Evolutionary conservation across 2,113 vertebrate species (phyloP).

Genomic region (Coryphaenoides rupestris): DNA sequence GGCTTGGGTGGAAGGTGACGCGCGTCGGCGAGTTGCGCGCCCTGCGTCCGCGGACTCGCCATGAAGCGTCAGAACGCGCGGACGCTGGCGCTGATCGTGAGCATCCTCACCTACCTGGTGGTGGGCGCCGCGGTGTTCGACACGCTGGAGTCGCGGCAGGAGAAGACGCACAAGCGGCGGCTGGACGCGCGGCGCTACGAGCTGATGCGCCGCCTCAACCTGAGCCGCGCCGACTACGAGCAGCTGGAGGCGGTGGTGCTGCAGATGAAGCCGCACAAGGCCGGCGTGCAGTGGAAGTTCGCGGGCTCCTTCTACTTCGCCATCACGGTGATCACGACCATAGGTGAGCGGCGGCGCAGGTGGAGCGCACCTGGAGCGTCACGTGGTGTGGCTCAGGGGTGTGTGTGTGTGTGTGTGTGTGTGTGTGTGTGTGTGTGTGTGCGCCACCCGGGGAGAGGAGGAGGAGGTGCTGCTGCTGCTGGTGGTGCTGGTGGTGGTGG

Average conservation of each 20-base stretch:
- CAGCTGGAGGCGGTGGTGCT: constrained; percentile 88
- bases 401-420: too few species aligned
- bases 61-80: constrained; percentile 97
- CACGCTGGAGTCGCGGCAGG: constrained; percentile 88
- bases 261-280: constrained; percentile 91
- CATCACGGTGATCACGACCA: constrained; percentile 98
- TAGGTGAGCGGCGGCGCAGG: constrained; percentile 76
- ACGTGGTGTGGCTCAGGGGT: neutral
- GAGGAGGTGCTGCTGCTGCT: too few species aligned
- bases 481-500: too few species aligned
- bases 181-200: constrained; percentile 81
- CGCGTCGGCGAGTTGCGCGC: too few species aligned
- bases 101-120: constrained; percentile 96
- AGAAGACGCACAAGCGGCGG: constrained; percentile 80
- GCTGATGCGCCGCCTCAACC: constrained; percentile 86
- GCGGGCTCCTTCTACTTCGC: constrained; percentile 96
- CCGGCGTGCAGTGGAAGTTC: constrained; percentile 95
- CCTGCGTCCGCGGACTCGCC: too few species aligned
- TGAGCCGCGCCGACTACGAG: constrained; percentile 83
- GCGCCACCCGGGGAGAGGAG: too few species aligned
- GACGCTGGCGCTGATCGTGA: constrained; percentile 89
- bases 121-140: constrained; percentile 94
- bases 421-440: too few species aligned
- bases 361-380: too few species aligned
- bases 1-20: too few species aligned